phyloP scores from a whole-genome alignment of 2,113 vertebrate species.

The Sinocyclocheilus anshuiensis region DNA sequence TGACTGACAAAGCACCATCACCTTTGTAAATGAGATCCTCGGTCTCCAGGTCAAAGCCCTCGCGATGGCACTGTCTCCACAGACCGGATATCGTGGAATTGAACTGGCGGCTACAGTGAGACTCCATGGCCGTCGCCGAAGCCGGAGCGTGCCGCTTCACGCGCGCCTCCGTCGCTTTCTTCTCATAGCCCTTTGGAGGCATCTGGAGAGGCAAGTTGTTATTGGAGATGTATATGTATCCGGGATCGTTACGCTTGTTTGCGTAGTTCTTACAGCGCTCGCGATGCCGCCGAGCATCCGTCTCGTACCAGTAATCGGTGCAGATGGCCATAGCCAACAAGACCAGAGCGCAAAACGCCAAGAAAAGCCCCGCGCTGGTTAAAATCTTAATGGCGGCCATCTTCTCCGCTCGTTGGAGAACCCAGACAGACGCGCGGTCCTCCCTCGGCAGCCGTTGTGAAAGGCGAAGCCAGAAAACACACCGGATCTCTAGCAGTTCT shows the following conservation, averaged over 20 bases:
- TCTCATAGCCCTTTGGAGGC: constrained; percentile 73
- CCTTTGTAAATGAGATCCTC: constrained; percentile 88
- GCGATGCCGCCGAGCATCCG: constrained; percentile 85
- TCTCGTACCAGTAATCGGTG: constrained; percentile 92
- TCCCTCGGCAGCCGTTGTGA: constrained; percentile 73
- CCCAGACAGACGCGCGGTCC: constrained; percentile 71
- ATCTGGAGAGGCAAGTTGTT: constrained; percentile 87
- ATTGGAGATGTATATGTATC: constrained; percentile 86
- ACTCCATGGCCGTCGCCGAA: constrained; percentile 79
- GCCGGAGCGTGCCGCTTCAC: constrained; percentile 73
- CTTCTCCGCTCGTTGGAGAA: constrained; percentile 75
- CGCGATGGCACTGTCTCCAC: constrained; percentile 87
- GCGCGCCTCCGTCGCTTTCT: constrained; percentile 66
- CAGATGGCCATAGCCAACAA: constrained; percentile 87
- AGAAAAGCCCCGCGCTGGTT: constrained; percentile 84
- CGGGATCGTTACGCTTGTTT: constrained; percentile 87
- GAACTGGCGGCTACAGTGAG: constrained; percentile 86
- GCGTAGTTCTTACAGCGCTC: constrained; percentile 87
- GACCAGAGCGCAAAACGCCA: constrained; percentile 84
- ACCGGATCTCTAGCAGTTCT: constrained; percentile 65
- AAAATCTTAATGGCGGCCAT: constrained; percentile 89
- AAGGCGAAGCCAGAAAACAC: constrained; percentile 68
- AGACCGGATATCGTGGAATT: constrained; percentile 88
- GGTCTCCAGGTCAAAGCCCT: constrained; percentile 87
- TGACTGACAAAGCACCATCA: constrained; percentile 59